Base-by-base conservation (phyloP, 1,140 invertebrate species). In the Aleiodes sp. region DNA sequence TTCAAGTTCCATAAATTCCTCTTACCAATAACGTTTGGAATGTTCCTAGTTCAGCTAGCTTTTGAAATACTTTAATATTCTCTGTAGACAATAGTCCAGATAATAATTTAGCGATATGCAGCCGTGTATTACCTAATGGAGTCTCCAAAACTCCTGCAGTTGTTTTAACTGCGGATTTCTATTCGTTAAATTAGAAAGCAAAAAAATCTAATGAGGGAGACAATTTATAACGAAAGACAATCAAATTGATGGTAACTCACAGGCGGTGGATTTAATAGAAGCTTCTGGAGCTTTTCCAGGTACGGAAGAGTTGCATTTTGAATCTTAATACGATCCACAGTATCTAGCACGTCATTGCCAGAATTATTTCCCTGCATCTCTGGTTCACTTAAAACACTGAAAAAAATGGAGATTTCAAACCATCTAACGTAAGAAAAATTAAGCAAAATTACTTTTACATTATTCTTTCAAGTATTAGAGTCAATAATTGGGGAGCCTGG, bases 51-150 rank as follows among this genome's bases (percentile, higher is more conserved):
- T 87, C 80, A 62, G 81, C 80, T 60, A 91, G 78, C 70, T 84
- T 85, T 68, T 83, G 76, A 73, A 87, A 85, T 72, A 94, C 84
- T 72, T 88, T 87, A 28, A 84, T 78, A 81, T 89, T 91, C 78
- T 94, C 91, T 2, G 90, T 90, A 46, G 87, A 82, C 56, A 95
- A 86, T 60, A 96, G 84, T 14, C 90, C 88, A 37, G 90, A 88
- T 66, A 95, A 84, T 68, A 96, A 84, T 80, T 91, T 91, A 41
- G 92, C 88, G 65, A 95, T 90, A 79, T 93, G 90, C 72, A 96
- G 85, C 41, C 94, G 86, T 28, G 92, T 91, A 78, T 90, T 91
- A 29, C 94, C 94, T 76, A 95, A 86, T 33, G 94, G 93, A 62
- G 91, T 90, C 72, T 92, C 89, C 76, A 94, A 82, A 41, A 86